phyloP scores from a whole-genome alignment of 1,140 invertebrate species.

The Heliothis virescens region DNA sequence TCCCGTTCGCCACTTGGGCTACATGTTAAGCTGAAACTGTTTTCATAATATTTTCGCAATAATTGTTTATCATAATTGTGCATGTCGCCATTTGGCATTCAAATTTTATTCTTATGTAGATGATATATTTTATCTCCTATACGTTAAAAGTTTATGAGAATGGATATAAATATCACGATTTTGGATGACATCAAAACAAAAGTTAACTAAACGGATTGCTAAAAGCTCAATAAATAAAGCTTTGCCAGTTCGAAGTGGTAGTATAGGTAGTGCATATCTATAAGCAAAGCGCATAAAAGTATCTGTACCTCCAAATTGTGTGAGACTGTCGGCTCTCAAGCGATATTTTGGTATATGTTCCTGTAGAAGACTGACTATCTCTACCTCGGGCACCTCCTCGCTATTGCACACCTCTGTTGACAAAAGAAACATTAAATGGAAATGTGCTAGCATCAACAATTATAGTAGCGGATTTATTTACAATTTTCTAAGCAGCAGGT shows the following conservation, averaged over 20 bases:
- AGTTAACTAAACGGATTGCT: neutral
- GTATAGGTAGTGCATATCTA: neutral
- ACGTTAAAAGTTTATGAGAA: neutral
- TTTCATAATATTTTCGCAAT: neutral
- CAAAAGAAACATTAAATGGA: constrained; percentile 60
- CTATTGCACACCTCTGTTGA: constrained; percentile 94
- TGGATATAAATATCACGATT: neutral
- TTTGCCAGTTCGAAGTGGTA: constrained; percentile 1
- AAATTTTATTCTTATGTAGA: neutral
- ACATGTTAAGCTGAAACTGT: neutral
- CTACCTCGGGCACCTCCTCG: constrained; percentile 95
- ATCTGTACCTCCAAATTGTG: constrained; percentile 94
- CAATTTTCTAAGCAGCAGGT: constrained; percentile 54
- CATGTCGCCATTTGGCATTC: too few species aligned
- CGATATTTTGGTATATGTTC: constrained; percentile 98
- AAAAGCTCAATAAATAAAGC: constrained; percentile 2
- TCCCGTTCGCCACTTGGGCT: neutral
- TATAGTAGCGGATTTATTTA: constrained; percentile 32
- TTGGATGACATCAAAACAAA: neutral
- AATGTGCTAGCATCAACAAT: constrained; percentile 37
- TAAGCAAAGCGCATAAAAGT: constrained; percentile 33
- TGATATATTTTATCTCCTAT: neutral
- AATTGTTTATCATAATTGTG: neutral
- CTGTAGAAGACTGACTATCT: constrained; percentile 97
- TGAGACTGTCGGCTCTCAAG: constrained; percentile 96